These are phyloP conservation scores for Heliconius nattereri DNA, from an alignment of 1,140 invertebrate genomes.

Conservation along the genomic window DNA sequence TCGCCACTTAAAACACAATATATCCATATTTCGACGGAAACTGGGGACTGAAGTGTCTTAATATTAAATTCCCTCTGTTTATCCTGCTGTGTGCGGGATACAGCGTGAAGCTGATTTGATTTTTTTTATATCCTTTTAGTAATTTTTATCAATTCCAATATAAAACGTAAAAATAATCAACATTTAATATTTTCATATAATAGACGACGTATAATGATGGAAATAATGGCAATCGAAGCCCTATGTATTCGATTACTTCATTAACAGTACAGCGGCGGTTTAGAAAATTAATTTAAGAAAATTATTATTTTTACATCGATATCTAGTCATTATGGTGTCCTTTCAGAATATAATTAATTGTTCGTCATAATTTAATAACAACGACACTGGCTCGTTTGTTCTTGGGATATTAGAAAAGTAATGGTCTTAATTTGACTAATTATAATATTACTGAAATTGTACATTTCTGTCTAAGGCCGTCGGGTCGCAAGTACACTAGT, in stretches of 20 bases:
- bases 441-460: too few species aligned
- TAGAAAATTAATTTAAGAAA: not conserved
- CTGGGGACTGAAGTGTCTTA: too few species aligned
- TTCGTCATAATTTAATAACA: not conserved
- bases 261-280: not conserved
- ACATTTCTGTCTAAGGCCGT: too few species aligned
- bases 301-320: not conserved
- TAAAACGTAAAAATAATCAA: not conserved
- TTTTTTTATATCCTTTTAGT: too few species aligned
- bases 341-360: not conserved
- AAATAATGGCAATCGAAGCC: conserved; percentile 5
- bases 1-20: too few species aligned
- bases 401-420: not conserved
- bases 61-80: too few species aligned
- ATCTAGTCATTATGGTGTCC: not conserved
- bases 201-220: not conserved
- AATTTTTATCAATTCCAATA: not conserved
- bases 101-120: too few species aligned
- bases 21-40: too few species aligned
- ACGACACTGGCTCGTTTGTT: not conserved
- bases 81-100: too few species aligned
- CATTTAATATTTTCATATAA: conserved; percentile 1
- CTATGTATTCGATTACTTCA: conserved; percentile 13
- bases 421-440: not conserved
- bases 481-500: too few species aligned